A percentile compares a stretch with the other conserved stretches of the same genome.
phyloP scores from a whole-genome alignment of 2,113 vertebrate species.

The Girardinichthys multiradiatus region DNA sequence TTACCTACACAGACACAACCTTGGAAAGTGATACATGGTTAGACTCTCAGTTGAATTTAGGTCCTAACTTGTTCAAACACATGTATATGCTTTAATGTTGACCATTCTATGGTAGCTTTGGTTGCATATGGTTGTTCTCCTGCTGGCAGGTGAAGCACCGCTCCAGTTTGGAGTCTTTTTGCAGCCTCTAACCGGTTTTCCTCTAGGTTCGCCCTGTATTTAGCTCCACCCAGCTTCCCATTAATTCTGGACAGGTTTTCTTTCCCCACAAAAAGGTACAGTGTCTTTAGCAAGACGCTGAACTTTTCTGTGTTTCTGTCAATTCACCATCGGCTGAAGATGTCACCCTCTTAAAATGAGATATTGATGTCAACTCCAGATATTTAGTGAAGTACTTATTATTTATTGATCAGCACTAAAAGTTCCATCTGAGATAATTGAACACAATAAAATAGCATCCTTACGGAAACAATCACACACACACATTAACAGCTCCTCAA shows the following conservation, averaged over 20 bases:
- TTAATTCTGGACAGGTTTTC: too few species aligned
- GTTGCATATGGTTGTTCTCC: too few species aligned
- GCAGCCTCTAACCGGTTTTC: too few species aligned
- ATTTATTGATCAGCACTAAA: constrained; percentile 46
- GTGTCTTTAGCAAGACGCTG: neutral
- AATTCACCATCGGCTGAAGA: neutral
- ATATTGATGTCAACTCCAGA: constrained; percentile 44
- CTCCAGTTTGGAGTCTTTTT: too few species aligned
- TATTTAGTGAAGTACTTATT: constrained; percentile 63
- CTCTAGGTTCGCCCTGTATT: too few species aligned
- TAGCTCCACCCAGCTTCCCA: too few species aligned
- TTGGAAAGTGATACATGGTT: neutral
- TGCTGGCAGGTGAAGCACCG: too few species aligned
- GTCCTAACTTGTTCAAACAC: too few species aligned
- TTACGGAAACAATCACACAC: neutral
- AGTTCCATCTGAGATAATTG: constrained; percentile 36
- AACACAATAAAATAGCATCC: constrained; percentile 27
- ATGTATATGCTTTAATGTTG: too few species aligned
- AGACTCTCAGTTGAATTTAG: too few species aligned
- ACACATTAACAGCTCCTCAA: neutral
- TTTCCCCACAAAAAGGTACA: too few species aligned
- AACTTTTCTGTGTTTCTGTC: neutral
- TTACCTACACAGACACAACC: neutral
- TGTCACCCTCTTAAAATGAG: constrained; percentile 28
- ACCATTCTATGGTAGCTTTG: too few species aligned